Conservation (phyloP, 2,113 vertebrate genomes). For the Brienomyrus longianalis region DNA sequence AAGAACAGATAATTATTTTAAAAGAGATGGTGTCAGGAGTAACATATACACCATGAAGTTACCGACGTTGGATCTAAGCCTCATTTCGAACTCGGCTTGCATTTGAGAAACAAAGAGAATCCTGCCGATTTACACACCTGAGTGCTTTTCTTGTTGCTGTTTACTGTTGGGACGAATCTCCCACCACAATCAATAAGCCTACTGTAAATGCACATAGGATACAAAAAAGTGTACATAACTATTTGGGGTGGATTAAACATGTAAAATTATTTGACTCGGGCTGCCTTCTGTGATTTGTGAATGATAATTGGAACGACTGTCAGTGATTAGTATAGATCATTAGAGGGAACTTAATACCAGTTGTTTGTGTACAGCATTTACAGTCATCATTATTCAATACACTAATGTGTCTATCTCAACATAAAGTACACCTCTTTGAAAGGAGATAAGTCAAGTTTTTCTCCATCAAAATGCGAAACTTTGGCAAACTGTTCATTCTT, state of each 20-base stretch:
- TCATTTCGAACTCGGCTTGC: not conserved
- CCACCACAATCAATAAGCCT: not conserved
- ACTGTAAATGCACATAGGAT: not conserved
- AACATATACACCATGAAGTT: not conserved
- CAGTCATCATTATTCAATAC: not conserved
- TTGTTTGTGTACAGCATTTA: not conserved
- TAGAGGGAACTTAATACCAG: not conserved
- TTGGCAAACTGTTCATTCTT: not conserved
- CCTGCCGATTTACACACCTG: not conserved
- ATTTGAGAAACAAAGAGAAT: not conserved
- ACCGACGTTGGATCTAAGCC: not conserved
- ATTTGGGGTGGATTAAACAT: not conserved
- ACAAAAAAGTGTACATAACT: not conserved
- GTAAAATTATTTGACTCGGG: not conserved
- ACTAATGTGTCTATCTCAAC: not conserved
- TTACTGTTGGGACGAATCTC: not conserved
- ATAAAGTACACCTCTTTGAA: not conserved
- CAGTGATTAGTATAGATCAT: not conserved
- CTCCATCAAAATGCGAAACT: not conserved
- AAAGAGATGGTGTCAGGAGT: not conserved
- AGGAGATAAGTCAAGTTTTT: not conserved
- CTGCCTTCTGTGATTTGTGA: not conserved
- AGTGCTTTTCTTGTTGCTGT: not conserved
- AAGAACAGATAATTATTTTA: constrained; percentile 2
- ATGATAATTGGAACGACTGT: not conserved